Base-by-base conservation (phyloP, 1,140 invertebrate genomes). In the Panagrolaimus sp. region DNA sequence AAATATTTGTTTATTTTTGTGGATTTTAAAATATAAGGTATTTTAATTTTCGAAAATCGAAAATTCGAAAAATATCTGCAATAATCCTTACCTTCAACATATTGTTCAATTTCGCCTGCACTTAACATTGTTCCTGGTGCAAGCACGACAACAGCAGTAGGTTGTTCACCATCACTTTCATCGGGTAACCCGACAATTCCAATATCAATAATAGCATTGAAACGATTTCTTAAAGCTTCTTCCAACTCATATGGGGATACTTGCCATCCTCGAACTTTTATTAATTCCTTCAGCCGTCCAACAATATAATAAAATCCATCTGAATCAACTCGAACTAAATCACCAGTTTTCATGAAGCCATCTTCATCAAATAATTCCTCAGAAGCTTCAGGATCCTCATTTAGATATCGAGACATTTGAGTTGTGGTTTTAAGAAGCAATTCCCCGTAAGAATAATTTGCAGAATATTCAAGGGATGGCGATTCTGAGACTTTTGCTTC, bases 251-350 rank as follows among this genome's bases (percentile, higher is more conserved):
- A 57, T 9, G 68, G 68, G 5, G 68, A 66, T 20, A 70, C 51
- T 31, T 70, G 68, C 68, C 68, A 70, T 1, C 68, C 67, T 23
- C 45, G 8, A 9, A 70, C 43, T 70, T 70, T 70, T 20, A 70
- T 66, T 9, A 70, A 23, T 9, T 70, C 68, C n/a, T 70, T 70
- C 9, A 13, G 11, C n/a, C 68, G 27, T 14, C 68, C 68, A 8
- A 23, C 43, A n/a, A 70, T 70, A n/a, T 25, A 68, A 31, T 71
- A 25, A 44, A 44, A 45, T 9, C 67, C 67, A 5, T 70, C 47
- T n/a, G 16, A 27, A 61, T 71, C 68, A 9, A 71, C 48, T 25
- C 20, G 16, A 20, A 61, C 67, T 5, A 70, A 31, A 57, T 70
- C 68, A 0, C 68, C 68, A 7, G 68, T 70, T n/a, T 57, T 47